Base-by-base conservation (phyloP, 64 coral and sea anemone genomes). In the Pocillopora verrucosa region DNA sequence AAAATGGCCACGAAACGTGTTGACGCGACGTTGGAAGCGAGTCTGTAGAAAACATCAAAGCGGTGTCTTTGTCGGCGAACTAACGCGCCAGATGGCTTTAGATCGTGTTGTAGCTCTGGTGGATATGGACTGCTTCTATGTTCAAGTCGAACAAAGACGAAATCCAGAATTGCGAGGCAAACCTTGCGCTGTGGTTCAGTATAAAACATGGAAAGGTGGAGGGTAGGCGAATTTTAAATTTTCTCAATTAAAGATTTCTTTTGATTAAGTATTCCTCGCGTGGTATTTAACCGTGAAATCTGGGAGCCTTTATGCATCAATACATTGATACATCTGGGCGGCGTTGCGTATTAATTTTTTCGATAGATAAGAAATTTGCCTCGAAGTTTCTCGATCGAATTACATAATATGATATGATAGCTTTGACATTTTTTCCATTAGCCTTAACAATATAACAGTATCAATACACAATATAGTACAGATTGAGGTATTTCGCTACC, bases 101-200 rank as follows among this genome's bases (percentile, higher is more conserved):
- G 97, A 90, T 88, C 88, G 83, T 85, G 81, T 99, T 67, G 90
- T 99, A 76, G 91, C 93, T 15, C 74, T 98, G 64, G 87, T 91
- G 3, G 96, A 98, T 61, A 98, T 98, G 96, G 96, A 98, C 58
- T 98, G 96, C 63, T 98, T 98, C 37, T 98, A 98, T 88, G 96
- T 98, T 7, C 96, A 98, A 93, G 93, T 98, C 16, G 96, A 98
- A 59, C 96, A 98, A 76, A 79, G 96, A 72, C 45, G 82, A 59
- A 90, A 87, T 59, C 93, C 96, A 22, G 76, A 83, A 22, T 84
- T 95, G 63, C 75, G 80, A 91, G 96, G 96, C 3, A 93, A 98
- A 76, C 96, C 93, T 38, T 98, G 96, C 80, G 96, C 96, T 56
- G 96, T 98, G 22, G 96, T 98, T 1, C 96, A 98, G 45, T 98